Base-by-base conservation (phyloP, 2,797 vertebrate species). In the Ciconia nigra region DNA sequence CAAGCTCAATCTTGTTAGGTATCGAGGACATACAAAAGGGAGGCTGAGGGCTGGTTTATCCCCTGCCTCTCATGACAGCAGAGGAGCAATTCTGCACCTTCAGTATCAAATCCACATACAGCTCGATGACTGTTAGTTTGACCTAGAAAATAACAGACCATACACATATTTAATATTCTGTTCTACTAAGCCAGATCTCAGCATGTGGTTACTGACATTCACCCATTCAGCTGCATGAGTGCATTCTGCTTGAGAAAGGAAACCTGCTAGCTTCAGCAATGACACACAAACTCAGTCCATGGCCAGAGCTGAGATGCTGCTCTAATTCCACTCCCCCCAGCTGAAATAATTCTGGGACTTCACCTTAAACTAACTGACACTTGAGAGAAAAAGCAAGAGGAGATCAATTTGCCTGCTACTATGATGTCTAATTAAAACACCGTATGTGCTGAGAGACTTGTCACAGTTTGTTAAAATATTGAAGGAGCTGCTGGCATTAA, bases 361-460 rank as follows among this genome's bases (percentile, higher is more conserved):
- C 71, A 90, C 57, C 49, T 74, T 87, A 87, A 90, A 71, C 51
- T 82, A 47, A 66, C 67, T 89, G 88, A 67, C 81, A 76, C 67
- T 90, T 92, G 59, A 78, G 52, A 92, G n/a, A 88, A 88, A 89
- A 94, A 92, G 25, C 52, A 91, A 93, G 52, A 55, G 51, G 37
- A 92, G 81, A 94, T 91, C 57, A 87, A 81, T 94, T 93, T 93
- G 11, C 78, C 78, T 85, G 69, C 26, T 83, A 41, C 86, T 91
- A 44, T 89, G 92, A 85, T 80, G 67, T 85, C 78, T 85, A 94
- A 97, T 92, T 95, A 94, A 96, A 96, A 77, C 59, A 92, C 63
- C 0, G 2, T 61, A 73, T 83, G 51, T 73, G 66, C 39, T 87
- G 67, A 87, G 57, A 90, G 52, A 26, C 71, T 89, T 95, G 90